These are phyloP conservation scores for Terrapene triunguis DNA, from an alignment of 2,113 vertebrate species.

Conservation along the genomic window DNA sequence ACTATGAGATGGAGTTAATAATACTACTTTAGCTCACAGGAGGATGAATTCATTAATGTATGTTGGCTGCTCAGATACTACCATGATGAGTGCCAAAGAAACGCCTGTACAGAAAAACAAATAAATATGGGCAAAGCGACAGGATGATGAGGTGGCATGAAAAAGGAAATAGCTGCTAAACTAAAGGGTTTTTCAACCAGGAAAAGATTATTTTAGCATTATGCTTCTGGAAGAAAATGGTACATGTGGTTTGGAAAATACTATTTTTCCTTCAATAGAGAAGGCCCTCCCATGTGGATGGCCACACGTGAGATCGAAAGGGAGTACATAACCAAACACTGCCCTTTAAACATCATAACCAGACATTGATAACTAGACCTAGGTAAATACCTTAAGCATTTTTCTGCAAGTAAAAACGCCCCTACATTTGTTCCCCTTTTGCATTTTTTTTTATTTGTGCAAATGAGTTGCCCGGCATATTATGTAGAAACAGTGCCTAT, in stretches of 20 bases:
- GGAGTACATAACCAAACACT: neutral
- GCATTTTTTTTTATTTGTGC: neutral
- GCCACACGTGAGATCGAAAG: neutral
- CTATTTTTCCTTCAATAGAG: neutral
- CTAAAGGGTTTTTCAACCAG: neutral
- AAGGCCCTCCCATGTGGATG: fast-evolving
- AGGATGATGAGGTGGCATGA: neutral
- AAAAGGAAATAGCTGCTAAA: neutral
- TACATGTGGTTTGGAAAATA: neutral
- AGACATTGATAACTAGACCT: neutral
- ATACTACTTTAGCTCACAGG: slow-evolving; percentile 8
- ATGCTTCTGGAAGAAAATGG: neutral
- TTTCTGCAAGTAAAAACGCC: neutral
- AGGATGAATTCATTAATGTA: neutral
- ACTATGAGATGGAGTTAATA: neutral
- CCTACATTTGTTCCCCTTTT: neutral
- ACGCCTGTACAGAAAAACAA: neutral
- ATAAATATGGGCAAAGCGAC: neutral
- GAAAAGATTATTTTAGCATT: neutral
- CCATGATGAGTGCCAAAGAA: neutral
- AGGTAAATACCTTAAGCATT: neutral
- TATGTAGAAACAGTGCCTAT: neutral
- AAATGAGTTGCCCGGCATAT: neutral
- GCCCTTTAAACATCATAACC: neutral
- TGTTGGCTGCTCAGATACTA: neutral